Base-by-base conservation (phyloP, 1,140 invertebrate genomes). In the Drosophila nigrodunni region DNA sequence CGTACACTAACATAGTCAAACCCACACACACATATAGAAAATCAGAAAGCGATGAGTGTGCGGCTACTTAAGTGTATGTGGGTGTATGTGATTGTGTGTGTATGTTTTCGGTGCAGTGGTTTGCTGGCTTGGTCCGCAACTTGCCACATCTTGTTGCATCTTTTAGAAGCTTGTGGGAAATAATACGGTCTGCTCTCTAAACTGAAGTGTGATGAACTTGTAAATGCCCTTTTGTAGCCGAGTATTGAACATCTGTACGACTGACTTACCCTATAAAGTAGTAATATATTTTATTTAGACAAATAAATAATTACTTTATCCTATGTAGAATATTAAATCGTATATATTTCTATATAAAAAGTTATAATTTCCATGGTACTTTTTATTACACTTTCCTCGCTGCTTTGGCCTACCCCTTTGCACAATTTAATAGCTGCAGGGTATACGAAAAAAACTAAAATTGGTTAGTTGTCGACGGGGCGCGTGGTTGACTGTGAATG, bases 111-210 rank as follows among this genome's bases (percentile, higher is more conserved):
- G 46, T 76, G 46, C 49, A 65, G 21, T 69, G 78, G 83, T 78
- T 82, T 77, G 83, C 82, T 88, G 87, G 81, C 78, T 79, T 62
- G 71, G 64, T 72, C 72, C 59, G 57, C 76, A 67, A 46, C 68
- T 61, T 65, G 75, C 78, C 65, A 58, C 78, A 83, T 88, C 85
- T 85, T 89, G 80, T 88, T 88, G 85, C 85, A 89, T 88, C 86
- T 81, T 88, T 80, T 52, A 59, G 81, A 74, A 64, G 85, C 85
- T 78, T 52, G 85, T 68, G 80, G 80, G 80, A 52, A 74, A 73
- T 74, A 52, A 30, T 62, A 57, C 73, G 70, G 72, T 61, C 71
- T 62, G 58, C 18, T 18, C 57, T 49, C 1, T 21, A 1, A 15
- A 2, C 2, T 46, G 1, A 11, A 9, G 8, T 8, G 3, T 11